phyloP scores from a whole-genome alignment of 2,113 vertebrate species.

The Buteo buteo region DNA sequence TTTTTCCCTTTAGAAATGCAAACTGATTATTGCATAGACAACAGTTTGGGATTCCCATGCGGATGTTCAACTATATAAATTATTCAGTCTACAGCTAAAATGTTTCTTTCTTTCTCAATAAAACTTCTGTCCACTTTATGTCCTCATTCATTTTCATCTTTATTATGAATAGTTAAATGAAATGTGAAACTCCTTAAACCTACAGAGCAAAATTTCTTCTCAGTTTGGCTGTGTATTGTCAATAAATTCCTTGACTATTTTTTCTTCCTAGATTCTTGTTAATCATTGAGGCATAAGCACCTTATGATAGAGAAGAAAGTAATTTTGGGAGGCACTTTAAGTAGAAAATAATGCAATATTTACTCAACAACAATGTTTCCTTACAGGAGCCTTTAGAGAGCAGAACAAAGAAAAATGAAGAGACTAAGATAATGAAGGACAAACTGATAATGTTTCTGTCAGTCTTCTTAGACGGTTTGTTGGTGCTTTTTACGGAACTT shows the following conservation, averaged over 20 bases:
- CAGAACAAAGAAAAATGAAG: background rate
- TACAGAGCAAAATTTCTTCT: background rate
- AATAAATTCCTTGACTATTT: background rate
- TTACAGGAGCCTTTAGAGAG: background rate
- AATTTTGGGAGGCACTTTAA: background rate
- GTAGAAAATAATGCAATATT: background rate
- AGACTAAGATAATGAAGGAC: background rate
- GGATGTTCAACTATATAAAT: background rate
- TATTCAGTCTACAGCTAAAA: background rate
- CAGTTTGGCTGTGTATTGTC: background rate
- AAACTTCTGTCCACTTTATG: fast-evolving
- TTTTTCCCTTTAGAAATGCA: background rate
- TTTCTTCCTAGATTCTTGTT: background rate
- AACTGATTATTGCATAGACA: background rate
- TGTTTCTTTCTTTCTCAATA: background rate
- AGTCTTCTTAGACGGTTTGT: background rate
- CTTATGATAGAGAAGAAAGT: background rate
- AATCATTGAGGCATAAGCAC: background rate
- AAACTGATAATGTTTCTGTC: background rate
- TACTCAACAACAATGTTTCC: background rate
- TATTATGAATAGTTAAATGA: background rate
- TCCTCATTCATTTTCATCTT: background rate
- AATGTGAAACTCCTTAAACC: background rate
- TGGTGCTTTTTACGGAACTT: background rate
- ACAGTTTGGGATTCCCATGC: background rate